Evolutionary conservation across 2,888 invertebrate species (phyloP), one percentile per base, ranked within the genome.

Genomic region (Ochropacha duplaris): DNA sequence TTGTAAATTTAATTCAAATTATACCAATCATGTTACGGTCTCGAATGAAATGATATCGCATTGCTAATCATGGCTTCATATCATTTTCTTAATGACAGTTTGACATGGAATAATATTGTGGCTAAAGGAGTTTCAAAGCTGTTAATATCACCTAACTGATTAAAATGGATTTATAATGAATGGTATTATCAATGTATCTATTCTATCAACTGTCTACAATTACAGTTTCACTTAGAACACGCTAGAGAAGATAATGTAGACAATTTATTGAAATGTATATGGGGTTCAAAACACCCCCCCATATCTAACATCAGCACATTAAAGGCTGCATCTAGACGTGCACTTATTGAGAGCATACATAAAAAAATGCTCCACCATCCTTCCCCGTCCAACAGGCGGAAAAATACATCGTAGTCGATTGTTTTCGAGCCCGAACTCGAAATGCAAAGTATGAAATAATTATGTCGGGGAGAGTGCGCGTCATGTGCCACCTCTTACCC

Each of bases 381-480:
- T 71, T 72, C 76, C 67, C 74, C 73, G 75, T 75, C 74, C 71
- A 82, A 71, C 78, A 82, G 82, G 82, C 83, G 83, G 83, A 84
- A 86, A 88, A 87, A 87, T 83, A 83, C 79, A 72, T 76, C 74
- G 71, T 75, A 73, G 76, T 76, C 84, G 83, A 89, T 89, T 87
- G 87, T 87, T 88, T 85, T 82, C 71, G 77, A 83, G 79, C 75
- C 82, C 71, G 75, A 79, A 84, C 76, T 82, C 79, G 78, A 83
- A 84, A 87, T 81, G 83, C 83, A 83, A 84, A 86, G 87, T 86
- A 90, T 88, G 88, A 89, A 91, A 91, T 90, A 91, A 91, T 91
- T 90, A 91, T 86, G 83, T 81, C 79, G 79, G 79, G 71, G 81
- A 79, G 80, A 79, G 85, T 79, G 77, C 82, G 76, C 81, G 81